Conservation (phyloP, 2,797 vertebrate species). For the Lindbergichthys nudifrons region DNA sequence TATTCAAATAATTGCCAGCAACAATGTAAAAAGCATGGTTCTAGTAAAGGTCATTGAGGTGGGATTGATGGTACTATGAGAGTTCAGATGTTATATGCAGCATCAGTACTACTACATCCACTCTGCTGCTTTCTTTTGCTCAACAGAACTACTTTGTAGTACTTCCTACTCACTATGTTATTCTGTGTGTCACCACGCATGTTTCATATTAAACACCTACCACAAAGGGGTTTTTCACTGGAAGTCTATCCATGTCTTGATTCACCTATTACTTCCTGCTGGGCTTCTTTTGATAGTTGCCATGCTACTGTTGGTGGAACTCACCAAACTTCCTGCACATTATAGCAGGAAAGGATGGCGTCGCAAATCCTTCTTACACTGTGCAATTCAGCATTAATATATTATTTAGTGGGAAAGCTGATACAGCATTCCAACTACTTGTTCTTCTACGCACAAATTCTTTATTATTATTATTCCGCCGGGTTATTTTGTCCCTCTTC, state of each 20-base stretch:
- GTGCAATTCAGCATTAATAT: too few species aligned
- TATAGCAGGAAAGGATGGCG: too few species aligned
- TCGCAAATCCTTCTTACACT: too few species aligned
- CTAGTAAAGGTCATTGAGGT: background rate
- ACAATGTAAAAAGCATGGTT: background rate
- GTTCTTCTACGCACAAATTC: too few species aligned
- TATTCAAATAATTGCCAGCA: background rate
- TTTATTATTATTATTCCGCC: too few species aligned
- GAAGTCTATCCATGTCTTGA: background rate
- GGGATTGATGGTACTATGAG: background rate
- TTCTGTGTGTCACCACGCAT: background rate
- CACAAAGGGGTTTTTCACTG: background rate
- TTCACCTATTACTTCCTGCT: background rate
- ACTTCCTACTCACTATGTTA: background rate
- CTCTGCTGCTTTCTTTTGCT: background rate
- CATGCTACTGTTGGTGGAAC: too few species aligned
- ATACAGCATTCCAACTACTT: too few species aligned
- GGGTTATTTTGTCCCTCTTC: too few species aligned
- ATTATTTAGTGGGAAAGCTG: too few species aligned
- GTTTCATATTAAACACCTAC: background rate
- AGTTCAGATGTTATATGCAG: background rate
- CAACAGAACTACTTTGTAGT: background rate
- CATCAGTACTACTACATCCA: background rate
- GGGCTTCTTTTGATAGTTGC: background rate
- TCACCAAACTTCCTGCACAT: too few species aligned